Evolutionary conservation across 2,888 invertebrate genomes (phyloP), one percentile per base, ranked within the genome.

Genomic region (Poecilobothrus nobilitatus): DNA sequence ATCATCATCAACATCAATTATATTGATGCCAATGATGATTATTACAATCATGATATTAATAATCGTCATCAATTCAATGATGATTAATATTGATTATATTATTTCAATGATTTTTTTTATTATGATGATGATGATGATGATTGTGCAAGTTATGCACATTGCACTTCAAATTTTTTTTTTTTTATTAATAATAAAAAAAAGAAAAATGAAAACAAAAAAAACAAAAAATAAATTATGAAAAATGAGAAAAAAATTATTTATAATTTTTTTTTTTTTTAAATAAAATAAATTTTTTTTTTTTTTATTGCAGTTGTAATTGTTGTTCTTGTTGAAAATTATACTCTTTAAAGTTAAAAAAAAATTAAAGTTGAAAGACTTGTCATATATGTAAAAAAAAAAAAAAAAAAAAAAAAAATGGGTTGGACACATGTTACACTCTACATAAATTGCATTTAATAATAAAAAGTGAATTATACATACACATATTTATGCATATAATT

Each of bases 351-450:
- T 53, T 53, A 18, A 53, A 53, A 53, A 18, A 53, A 37, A 37
- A 37, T 37, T 10, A 53, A 53, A 53, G 15, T 53, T 53, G 53
- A 53, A 53, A 53, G 9, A 53, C 53, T 53, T 53, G 53, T 53
- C 15, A 53, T 53, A 12, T 41, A 41, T 41, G 41, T 15, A 41
- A 9, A 41, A 41, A 6, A 37, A 8, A 37, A 37, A 37, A 37
- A 37, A 8, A 41, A 12, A 12, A 41, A 18, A 53, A 53, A 18
- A 53, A 53, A 53, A 53, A 15, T 53, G 53, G 53, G 53, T 53
- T 53, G 53, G 53, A 53, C 53, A 53, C 53, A 53, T 53, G 53
- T 53, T 53, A 53, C 53, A 53, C 53, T 41, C 15, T 53, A 53
- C n/a, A n/a, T 53, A 8, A 53, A 53, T 53, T 53, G 53, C 41